Evolutionary conservation across 2,888 invertebrate genomes (phyloP).

Genomic region (Lasioglossum morio): DNA sequence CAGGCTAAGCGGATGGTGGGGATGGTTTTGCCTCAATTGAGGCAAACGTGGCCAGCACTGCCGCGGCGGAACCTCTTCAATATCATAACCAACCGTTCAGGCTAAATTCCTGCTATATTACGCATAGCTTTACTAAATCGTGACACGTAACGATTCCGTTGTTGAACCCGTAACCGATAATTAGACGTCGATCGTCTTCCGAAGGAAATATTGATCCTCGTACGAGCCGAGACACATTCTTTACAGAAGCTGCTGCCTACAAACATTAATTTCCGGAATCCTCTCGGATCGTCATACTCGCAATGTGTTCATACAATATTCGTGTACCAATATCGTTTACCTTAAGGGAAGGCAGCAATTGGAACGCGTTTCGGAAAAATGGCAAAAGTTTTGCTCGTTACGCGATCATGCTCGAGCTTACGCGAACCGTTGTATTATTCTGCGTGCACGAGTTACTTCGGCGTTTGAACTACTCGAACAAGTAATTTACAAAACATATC

Average conservation of each 20-base stretch:
- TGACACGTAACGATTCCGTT: constrained; percentile 31
- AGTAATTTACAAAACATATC: not conserved
- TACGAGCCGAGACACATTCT: constrained; percentile 27
- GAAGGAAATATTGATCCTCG: constrained; percentile 51
- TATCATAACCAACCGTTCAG: not conserved
- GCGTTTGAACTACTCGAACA: not conserved
- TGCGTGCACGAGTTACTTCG: not conserved
- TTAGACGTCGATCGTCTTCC: constrained; percentile 46
- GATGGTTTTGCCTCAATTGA: no score
- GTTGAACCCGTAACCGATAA: constrained; percentile 42
- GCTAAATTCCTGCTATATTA: constrained; percentile 31
- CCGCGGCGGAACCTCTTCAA: no score
- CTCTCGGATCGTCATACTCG: constrained; percentile 12
- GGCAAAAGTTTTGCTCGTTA: not conserved
- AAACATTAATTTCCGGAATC: constrained; percentile 39
- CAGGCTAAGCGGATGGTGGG: no score
- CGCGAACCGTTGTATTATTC: not conserved
- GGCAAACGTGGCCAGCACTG: no score
- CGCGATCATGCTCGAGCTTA: constrained; percentile 20
- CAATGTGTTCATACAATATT: not conserved
- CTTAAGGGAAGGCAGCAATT: constrained; percentile 25
- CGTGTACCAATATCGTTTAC: constrained; percentile 10
- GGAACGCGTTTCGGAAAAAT: not conserved
- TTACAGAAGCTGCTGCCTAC: not conserved
- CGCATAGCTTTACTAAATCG: constrained; percentile 18